Percentiles rank a stretch among this genome's conserved stretches.
Evolutionary conservation across 92 coral and sea anemone species (phyloP).

Genomic region (Bergia sp.): DNA sequence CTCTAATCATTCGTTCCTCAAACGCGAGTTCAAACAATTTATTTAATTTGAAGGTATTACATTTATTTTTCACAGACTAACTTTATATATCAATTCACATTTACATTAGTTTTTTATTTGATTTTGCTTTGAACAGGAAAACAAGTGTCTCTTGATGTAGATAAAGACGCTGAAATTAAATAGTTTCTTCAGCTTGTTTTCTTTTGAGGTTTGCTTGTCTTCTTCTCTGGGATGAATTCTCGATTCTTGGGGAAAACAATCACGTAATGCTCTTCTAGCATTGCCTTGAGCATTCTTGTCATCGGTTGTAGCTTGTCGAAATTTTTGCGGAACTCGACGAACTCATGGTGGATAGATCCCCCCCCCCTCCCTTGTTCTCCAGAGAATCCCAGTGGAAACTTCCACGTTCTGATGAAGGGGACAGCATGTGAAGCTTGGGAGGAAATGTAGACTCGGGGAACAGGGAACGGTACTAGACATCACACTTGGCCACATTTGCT

Average conservation of each 20-base stretch:
- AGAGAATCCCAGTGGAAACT: constrained; percentile 26
- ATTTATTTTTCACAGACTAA: no score
- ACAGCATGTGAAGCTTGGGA: constrained; percentile 4
- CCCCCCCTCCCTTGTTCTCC: constrained; percentile 8
- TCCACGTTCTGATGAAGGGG: neutral
- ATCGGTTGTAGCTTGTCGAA: no score
- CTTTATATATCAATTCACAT: no score
- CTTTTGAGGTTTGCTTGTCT: neutral
- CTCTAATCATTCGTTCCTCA: no score
- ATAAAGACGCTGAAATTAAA: no score
- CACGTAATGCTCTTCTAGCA: neutral
- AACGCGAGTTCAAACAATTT: no score
- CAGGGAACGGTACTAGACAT: neutral
- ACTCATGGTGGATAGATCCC: constrained; percentile 23
- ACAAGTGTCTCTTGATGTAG: no score
- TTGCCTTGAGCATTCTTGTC: neutral
- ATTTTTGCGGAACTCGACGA: neutral
- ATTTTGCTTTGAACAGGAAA: no score
- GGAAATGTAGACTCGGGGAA: neutral
- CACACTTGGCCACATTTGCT: neutral
- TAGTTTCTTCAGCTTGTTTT: neutral
- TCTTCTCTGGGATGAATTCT: neutral
- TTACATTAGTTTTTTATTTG: no score
- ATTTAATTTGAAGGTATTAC: no score
- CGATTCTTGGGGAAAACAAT: neutral